Evolutionary conservation across 2,888 invertebrate species (phyloP).

Genomic region (Ennomos quercinarius): DNA sequence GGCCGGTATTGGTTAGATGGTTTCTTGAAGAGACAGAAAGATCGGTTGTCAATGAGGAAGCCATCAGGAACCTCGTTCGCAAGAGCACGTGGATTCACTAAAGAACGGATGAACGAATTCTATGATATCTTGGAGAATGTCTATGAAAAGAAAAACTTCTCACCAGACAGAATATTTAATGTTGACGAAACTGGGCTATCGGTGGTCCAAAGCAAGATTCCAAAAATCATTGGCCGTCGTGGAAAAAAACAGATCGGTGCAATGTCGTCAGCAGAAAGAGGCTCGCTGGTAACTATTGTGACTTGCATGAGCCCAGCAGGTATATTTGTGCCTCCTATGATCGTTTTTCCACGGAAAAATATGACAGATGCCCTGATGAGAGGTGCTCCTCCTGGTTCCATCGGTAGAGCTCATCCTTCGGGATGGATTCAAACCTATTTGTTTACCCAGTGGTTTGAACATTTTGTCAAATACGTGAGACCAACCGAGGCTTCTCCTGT

Average conservation of each 20-base stretch:
- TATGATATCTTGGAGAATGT: slow-evolving; percentile 22
- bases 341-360: slow-evolving; percentile 43
- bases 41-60: slow-evolving; percentile 27
- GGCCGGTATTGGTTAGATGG: no score
- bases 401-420: slow-evolving; percentile 28
- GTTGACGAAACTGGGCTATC: slow-evolving; percentile 60
- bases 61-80: slow-evolving; percentile 32
- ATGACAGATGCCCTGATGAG: slow-evolving; percentile 32
- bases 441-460: slow-evolving; percentile 22
- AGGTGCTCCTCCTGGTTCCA: slow-evolving; percentile 39
- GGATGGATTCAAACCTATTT: slow-evolving; percentile 40
- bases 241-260: slow-evolving; percentile 54
- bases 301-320: no score
- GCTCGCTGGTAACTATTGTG: no score
- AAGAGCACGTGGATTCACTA: slow-evolving; percentile 23
- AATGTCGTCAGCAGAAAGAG: slow-evolving; percentile 52
- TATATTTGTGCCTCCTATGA: no score
- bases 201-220: slow-evolving; percentile 48
- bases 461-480: slow-evolving; percentile 33
- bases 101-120: slow-evolving; percentile 18
- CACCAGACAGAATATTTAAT: slow-evolving; percentile 50
- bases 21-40: slow-evolving; percentile 25
- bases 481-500: slow-evolving; percentile 40
- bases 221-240: slow-evolving; percentile 46
- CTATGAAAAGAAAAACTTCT: no score